phyloP scores from a whole-genome alignment of 2,797 vertebrate species.

The Ctenopoma multispine region DNA sequence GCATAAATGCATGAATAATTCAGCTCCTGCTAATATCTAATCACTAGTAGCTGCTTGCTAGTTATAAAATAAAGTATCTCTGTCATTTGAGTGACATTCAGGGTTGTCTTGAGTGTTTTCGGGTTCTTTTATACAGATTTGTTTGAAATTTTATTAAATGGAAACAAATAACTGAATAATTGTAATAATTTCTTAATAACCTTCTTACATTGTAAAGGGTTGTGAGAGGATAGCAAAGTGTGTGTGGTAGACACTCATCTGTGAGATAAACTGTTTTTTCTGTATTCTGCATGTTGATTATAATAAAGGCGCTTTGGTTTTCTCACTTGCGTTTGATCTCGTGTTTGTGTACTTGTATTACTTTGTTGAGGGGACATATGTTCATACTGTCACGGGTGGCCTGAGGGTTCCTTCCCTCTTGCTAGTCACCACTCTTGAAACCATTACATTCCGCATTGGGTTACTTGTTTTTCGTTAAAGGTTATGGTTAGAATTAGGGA shows the following conservation, averaged over 20 bases:
- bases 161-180: conserved; percentile 73
- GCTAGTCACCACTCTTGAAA: too few relatives aligned
- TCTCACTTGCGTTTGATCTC: conserved; percentile 59
- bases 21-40: conserved; percentile 63
- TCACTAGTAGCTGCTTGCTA: conserved; percentile 75
- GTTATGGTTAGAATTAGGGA: not conserved
- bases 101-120: conserved; percentile 85
- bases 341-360: conserved; percentile 20
- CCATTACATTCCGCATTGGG: not conserved
- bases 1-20: conserved; percentile 79
- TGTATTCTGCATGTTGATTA: conserved; percentile 98
- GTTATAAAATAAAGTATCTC: conserved; percentile 83
- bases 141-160: conserved; percentile 95
- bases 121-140: conserved; percentile 94
- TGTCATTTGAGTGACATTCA: conserved; percentile 79
- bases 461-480: not conserved
- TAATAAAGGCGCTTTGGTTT: conserved; percentile 89
- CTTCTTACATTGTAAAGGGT: conserved; percentile 93
- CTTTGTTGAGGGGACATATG: not conserved
- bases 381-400: not conserved
- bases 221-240: conserved; percentile 69
- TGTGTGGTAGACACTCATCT: conserved; percentile 74
- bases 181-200: conserved; percentile 91
- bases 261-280: conserved; percentile 81
- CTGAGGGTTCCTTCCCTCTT: too few relatives aligned